Evolutionary conservation across 1,140 invertebrate species (phyloP), one percentile per base, ranked within the genome.

Genomic region (Drosophila navojoa): DNA sequence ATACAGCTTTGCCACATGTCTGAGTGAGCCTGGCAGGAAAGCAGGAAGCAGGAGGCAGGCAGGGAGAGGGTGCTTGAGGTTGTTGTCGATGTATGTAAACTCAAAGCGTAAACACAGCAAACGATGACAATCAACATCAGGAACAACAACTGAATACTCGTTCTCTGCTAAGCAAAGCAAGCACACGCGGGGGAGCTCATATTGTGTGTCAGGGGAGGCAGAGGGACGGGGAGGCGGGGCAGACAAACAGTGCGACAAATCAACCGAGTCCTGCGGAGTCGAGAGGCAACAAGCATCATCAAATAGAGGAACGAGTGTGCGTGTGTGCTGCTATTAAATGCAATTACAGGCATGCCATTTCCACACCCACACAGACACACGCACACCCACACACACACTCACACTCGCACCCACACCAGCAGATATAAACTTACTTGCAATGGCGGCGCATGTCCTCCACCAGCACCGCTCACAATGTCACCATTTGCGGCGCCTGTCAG

Each of bases 401-500:
- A 10, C 19, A 22, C 1, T 22, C 2, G 54, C 44, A 29, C 27
- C 5, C 27, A 29, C 5, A 29, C 27, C 4, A 5, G 5, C 2
- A 19, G 55, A 7, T 42, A 7, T 22, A 22, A 60, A 89, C 94
- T 94, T 71, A 95, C 94, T 85, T 96, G 95, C 49, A 94, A 80
- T 69, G 94, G 93, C 40, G 95, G 95, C 9, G 93, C 92, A 89
- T 92, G 92, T 75, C 52, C 70, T 49, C 60, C 63, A 38, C 78
- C 80, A 13, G 63, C 44, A 68, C 92, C 89, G 53, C 76, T 74
- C 13, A 63, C 76, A 76, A 94, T 92, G 59, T 95, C 94, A 44
- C 94, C 95, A 91, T 96, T 96, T 76, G 94, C 94, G 22, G 94
- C 93, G 58, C 73, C 77, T 63, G 90, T 76, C 59, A 89, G 45